These are phyloP conservation scores for Scophthalmus maximus DNA, from an alignment of 2,113 vertebrate genomes.

Conservation along the genomic window DNA sequence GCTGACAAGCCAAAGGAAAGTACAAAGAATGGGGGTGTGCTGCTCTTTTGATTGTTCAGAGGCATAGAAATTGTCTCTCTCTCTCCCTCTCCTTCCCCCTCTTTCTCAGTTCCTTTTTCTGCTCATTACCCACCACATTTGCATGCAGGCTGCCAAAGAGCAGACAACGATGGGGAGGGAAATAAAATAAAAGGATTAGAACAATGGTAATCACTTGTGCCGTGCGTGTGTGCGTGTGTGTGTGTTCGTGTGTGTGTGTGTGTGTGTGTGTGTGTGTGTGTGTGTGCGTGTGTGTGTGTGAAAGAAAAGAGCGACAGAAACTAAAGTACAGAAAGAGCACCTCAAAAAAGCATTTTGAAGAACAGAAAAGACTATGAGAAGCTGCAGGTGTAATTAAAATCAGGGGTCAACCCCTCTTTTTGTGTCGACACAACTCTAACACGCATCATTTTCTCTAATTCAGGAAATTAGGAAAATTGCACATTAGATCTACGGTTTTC, in stretches of 20 bases:
- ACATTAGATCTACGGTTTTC: slow-evolving; percentile 10
- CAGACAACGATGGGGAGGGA: slow-evolving; percentile 72
- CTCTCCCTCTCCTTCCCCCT: slow-evolving; percentile 30
- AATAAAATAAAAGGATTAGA: slow-evolving; percentile 83
- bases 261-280: too few species aligned
- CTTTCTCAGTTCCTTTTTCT: slow-evolving; percentile 73
- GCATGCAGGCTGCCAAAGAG: slow-evolving; percentile 82
- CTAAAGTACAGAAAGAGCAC: slow-evolving; percentile 41
- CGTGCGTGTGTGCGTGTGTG: slow-evolving; percentile 35
- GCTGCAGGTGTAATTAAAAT: slow-evolving; percentile 71
- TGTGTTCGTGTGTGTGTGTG: slow-evolving; percentile 11
- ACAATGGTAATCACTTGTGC: slow-evolving; percentile 79
- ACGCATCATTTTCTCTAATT: slow-evolving; percentile 43
- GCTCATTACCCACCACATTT: slow-evolving; percentile 84
- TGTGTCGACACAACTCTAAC: slow-evolving; percentile 45
- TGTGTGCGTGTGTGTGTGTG: not conserved
- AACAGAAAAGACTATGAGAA: slow-evolving; percentile 38
- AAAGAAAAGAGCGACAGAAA: slow-evolving; percentile 54
- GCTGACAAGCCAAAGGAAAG: slow-evolving; percentile 73
- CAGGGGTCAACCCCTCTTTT: slow-evolving; percentile 37
- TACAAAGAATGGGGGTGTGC: slow-evolving; percentile 81
- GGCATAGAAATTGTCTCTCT: slow-evolving; percentile 74
- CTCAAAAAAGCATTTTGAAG: slow-evolving; percentile 35
- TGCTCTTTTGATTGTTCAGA: slow-evolving; percentile 83
- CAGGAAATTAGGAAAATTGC: slow-evolving; percentile 15